phyloP scores from a whole-genome alignment of 2,888 invertebrate genomes.

The Cerceris ruficornis region DNA sequence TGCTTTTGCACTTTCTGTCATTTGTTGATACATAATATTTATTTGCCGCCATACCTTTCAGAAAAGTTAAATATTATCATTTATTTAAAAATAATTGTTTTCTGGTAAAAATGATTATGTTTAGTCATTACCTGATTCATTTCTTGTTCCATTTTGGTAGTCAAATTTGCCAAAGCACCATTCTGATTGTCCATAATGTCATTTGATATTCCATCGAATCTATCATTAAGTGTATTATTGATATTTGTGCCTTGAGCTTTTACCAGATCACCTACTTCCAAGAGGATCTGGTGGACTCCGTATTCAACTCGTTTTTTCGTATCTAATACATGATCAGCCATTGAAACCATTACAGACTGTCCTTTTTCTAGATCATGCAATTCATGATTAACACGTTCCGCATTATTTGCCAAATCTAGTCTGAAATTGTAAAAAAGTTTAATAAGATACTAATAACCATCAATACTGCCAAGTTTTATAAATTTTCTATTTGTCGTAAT shows the following conservation, averaged over 20 bases:
- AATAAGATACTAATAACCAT: background rate
- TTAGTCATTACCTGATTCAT: conserved; percentile 85
- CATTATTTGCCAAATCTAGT: conserved; percentile 72
- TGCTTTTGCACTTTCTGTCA: conserved; percentile 88
- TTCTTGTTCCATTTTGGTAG: conserved; percentile 89
- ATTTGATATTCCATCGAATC: conserved; percentile 88
- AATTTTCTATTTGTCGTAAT: no score
- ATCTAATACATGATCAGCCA: conserved; percentile 92
- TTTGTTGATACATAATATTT: conserved; percentile 93
- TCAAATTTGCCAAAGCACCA: conserved; percentile 88
- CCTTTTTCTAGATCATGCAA: conserved; percentile 86
- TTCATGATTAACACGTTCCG: conserved; percentile 73
- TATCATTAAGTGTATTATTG: conserved; percentile 86
- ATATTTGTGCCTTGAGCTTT: conserved; percentile 86
- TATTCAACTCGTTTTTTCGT: conserved; percentile 93
- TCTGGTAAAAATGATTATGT: background rate
- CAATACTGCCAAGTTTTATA: background rate
- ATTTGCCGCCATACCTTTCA: conserved; percentile 92
- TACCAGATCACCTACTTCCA: conserved; percentile 88
- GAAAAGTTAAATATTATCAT: conserved; percentile 9
- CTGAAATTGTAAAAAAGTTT: conserved; percentile 53
- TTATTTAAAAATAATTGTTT: conserved; percentile 3
- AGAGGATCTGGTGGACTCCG: conserved; percentile 90
- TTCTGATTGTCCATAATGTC: conserved; percentile 89
- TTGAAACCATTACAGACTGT: conserved; percentile 90